Evolutionary conservation across 2,113 vertebrate genomes (phyloP), one percentile per base, ranked within the genome.

Genomic region (Cyanoderma ruficeps): DNA sequence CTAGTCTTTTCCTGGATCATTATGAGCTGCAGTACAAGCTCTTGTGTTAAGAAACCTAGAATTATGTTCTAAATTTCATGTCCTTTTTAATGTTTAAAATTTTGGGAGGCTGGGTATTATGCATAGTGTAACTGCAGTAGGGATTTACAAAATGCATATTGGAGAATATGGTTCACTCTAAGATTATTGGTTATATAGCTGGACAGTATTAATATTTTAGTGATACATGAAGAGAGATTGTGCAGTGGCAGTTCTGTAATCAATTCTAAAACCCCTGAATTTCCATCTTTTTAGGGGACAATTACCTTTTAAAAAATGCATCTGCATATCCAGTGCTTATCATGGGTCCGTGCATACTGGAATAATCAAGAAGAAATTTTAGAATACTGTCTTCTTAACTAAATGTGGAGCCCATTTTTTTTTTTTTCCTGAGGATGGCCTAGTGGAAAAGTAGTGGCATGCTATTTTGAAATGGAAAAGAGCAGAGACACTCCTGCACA

Each of bases 181-280:
- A 70, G 31, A 5, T 72, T 71, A 42, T 23, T 59, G 44, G 47
- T 76, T 80, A 30, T 31, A 8, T 31, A 60, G 23, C 2, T 2
- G 23, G 20, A 59, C 35, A 31, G 10, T 33, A 11, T 49, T 44
- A 64, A 56, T 82, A 37, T 78, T 90, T 82, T 46, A 47, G 23
- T 19, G 20, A 13, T 75, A 27, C 11, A 5, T 8, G 9, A 56
- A 56, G 49, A 76, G 11, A 56, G 9, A 24, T 30, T 83, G 14
- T 55, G 30, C 16, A 72, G 24, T 35, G 17, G 15, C 9, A 21
- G 18, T 67, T 87, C 53, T 11, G 10, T 46, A 65, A 52, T 31
- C 0, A 0, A 5, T 63, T 80, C 14, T 60, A 83, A 83, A 28
- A 1, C 0, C 8, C 6, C 50, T 77, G 27, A 60, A 77, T 86